These are phyloP conservation scores for Sporophila hypoxantha DNA, from an alignment of 2,113 vertebrate genomes.

Conservation along the genomic window DNA sequence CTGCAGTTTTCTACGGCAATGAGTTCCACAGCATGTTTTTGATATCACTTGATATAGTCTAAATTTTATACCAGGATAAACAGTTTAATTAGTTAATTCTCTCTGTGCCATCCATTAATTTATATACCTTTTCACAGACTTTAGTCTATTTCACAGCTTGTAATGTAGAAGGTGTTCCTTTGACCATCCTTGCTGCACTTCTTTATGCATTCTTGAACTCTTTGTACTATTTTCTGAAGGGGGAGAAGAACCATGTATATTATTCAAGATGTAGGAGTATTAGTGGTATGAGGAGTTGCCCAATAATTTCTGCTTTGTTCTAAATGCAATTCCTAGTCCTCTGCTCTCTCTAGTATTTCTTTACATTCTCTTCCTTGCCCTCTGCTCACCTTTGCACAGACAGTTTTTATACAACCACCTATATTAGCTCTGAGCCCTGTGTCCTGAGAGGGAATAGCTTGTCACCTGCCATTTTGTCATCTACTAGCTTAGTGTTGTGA, in stretches of 20 bases:
- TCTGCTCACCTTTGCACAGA: neutral
- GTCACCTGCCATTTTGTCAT: neutral
- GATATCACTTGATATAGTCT: neutral
- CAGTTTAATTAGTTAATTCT: neutral
- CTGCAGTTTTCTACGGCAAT: neutral
- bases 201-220: neutral
- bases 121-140: neutral
- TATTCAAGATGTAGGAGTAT: neutral
- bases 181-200: neutral
- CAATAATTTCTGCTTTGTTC: neutral
- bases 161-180: neutral
- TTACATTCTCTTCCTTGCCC: neutral
- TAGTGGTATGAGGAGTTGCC: neutral
- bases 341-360: neutral
- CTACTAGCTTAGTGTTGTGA: neutral
- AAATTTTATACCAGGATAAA: neutral
- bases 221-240: neutral
- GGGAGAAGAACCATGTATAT: neutral
- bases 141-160: neutral
- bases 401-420: neutral
- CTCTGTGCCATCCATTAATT: neutral
- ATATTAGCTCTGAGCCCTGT: neutral
- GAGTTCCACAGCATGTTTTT: neutral
- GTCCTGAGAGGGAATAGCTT: neutral
- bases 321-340: neutral